Evolutionary conservation across 2,113 vertebrate genomes (phyloP), one percentile per base, ranked within the genome.

Genomic region (Esox niger): DNA sequence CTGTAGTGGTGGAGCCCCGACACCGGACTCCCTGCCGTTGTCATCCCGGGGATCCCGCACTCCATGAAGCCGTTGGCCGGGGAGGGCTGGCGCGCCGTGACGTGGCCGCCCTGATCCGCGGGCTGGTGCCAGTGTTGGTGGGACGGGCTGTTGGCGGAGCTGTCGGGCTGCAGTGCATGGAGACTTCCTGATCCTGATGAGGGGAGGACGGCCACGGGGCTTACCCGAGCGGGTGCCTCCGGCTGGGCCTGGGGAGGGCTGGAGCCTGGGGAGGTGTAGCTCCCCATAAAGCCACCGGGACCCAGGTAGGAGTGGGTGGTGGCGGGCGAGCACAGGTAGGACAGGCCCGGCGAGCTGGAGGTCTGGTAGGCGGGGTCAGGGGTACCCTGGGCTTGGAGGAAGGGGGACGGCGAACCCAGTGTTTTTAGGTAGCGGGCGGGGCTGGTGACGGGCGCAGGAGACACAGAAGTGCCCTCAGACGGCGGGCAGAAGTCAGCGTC

Each of bases 401-500:
- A 90, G 90, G 1, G 87, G 73, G 70, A 88, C 88, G 75, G 76
- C 59, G 35, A 79, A 69, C 23, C 7, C 23, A 4, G 21, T 4
- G 61, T 25, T 4, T 25, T 70, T 79, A 77, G 65, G 84, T 65
- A 91, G 90, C 0, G 85, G 74, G 70, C 88, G 89, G 75, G 76
- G 58, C 27, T 35, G 59, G 33, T 30, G 32, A 31, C 35, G 29
- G 47, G 13, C 1, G n/a, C 11, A 17, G 60, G 10, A 10, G 38
- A 91, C 65, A 46, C 88, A 76, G 63, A 84, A 25, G 71, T n/a
- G 54, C 74, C 88, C 59, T 89, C 88, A 46, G 91, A 88, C 1
- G 89, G 83, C 75, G 92, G 92, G 38, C 83, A 89, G 84, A 94
- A 93, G 66, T 89, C 75, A 0, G 93, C 91, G 75, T 97, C 95